phyloP scores from a whole-genome alignment of 2,888 invertebrate genomes.

The Drosophila cyrtoloma region DNA sequence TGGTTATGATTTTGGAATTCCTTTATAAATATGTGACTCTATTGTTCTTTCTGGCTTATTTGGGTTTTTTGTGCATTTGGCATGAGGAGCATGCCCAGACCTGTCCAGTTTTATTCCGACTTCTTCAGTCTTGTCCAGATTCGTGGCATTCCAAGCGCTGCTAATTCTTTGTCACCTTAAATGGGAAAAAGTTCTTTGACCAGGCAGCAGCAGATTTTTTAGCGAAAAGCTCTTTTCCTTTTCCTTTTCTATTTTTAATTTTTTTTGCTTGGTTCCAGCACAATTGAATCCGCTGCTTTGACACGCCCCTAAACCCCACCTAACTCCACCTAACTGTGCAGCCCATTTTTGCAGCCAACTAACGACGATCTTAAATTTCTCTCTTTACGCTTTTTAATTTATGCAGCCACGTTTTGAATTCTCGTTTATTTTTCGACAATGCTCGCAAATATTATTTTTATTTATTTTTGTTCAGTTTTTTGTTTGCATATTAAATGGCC shows the following conservation, averaged over 20 bases:
- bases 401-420: slow-evolving; percentile 40
- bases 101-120: neutral
- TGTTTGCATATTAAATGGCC: slow-evolving; percentile 70
- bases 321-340: no score
- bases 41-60: neutral
- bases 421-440: slow-evolving; percentile 43
- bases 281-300: neutral
- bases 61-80: neutral
- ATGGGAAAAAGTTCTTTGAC: slow-evolving; percentile 34
- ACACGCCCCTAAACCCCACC: neutral
- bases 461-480: slow-evolving; percentile 28
- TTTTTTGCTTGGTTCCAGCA: neutral
- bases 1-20: neutral
- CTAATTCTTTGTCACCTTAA: slow-evolving; percentile 76
- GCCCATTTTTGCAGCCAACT: slow-evolving; percentile 11
- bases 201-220: slow-evolving; percentile 2
- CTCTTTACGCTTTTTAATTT: slow-evolving; percentile 38
- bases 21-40: neutral
- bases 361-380: slow-evolving; percentile 27
- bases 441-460: slow-evolving; percentile 25
- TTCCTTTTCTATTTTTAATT: neutral
- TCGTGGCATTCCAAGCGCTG: slow-evolving; percentile 40
- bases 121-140: neutral
- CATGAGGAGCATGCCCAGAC: neutral
- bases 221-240: slow-evolving; percentile 24